Evolutionary conservation across 2,797 vertebrate genomes (phyloP), one percentile per base, ranked within the genome.

Genomic region (Argentina silus): DNA sequence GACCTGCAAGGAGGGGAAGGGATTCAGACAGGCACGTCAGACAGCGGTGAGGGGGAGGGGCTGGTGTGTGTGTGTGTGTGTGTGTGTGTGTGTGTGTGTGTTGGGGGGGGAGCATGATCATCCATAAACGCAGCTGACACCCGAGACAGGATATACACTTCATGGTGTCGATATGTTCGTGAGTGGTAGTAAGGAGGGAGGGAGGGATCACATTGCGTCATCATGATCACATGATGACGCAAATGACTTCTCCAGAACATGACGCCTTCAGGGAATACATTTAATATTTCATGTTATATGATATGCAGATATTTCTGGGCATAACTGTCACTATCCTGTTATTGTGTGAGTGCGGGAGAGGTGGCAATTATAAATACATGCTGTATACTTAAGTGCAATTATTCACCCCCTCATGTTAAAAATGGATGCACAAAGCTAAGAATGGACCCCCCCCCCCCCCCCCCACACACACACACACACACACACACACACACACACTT

Each of bases 61-160:
- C 23, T 43, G 50, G 6, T 70, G 69, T 70, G 69, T 77, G 76
- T 72, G 59, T 71, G 77, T 70, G 74, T 36, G 77, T 45, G 53
- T 45, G 42, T 15, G 53, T 45, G 21, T 17, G 69, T 15, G 61
- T 47, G 48, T 73, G 71, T 44, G 48, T 66, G 51, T 66, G 42
- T 73, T n/a, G n/a, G n/a, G n/a, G n/a, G n/a, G n/a, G n/a, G 42
- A 60, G 42, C 51, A 9, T 60, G 55, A 69, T 74, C 82, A 86
- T 90, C 85, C 75, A 87, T 89, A 91, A 86, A 87, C 75, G 73
- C 74, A 36, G 78, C 80, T 83, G 86, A 91, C 83, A 87, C 87
- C 78, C 83, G 69, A 73, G 83, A 88, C 87, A 85, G 90, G 83
- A 91, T 88, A 91, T 86, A 84, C 83, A 90, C 86, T 90, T 83